Conservation (phyloP, 2,113 vertebrate species). For the Anguilla rostrata region DNA sequence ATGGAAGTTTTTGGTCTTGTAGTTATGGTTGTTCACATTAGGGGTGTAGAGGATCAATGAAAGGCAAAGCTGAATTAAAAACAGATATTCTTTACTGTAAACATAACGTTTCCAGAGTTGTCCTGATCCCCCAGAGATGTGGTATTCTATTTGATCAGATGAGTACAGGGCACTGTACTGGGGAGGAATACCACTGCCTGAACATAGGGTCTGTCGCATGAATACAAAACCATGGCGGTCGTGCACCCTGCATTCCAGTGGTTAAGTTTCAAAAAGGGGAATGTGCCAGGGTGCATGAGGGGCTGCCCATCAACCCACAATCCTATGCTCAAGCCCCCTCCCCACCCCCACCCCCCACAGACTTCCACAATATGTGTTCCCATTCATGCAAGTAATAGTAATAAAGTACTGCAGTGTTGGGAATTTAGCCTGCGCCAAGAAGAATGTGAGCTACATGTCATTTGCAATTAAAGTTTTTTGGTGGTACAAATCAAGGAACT, state of each 20-base stretch:
- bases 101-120: not conserved
- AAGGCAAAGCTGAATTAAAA: not conserved
- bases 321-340: not conserved
- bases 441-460: not conserved
- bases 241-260: slow-evolving; percentile 39
- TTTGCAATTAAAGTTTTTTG: not conserved
- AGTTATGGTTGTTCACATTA: not conserved
- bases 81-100: not conserved
- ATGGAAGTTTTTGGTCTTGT: not conserved
- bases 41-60: not conserved
- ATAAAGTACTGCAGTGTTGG: not conserved
- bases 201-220: slow-evolving; percentile 15
- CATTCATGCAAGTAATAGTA: not conserved
- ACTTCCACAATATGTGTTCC: not conserved
- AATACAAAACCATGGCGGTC: not conserved
- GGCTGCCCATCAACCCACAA: not conserved
- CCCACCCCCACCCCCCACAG: not conserved
- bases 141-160: not conserved
- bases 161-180: slow-evolving; percentile 52
- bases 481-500: not conserved
- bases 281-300: slow-evolving; percentile 1
- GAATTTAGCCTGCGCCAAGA: not conserved
- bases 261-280: slow-evolving; percentile 33
- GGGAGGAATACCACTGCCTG: slow-evolving; percentile 20
- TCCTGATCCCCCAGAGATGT: not conserved